Evolutionary conservation across 1,140 invertebrate species (phyloP).

Genomic region (Diuraphis noxia): DNA sequence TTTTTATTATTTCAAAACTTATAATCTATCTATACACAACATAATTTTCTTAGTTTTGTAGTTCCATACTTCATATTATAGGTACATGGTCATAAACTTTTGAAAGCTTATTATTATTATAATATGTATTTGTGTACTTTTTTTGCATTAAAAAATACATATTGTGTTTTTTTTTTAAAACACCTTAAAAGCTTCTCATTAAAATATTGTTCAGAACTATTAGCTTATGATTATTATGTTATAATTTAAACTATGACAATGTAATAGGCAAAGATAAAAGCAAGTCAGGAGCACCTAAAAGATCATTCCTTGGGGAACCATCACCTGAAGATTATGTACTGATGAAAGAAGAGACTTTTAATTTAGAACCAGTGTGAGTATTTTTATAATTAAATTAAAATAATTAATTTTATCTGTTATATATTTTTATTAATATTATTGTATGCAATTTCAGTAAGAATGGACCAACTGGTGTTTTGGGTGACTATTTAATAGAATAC

Average conservation of each 20-base stretch:
- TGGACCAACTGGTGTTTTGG: constrained; percentile 55
- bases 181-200: background rate
- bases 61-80: background rate
- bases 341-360: constrained; percentile 59
- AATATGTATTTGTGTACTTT: too few species aligned
- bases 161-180: background rate
- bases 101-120: background rate
- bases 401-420: background rate
- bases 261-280: constrained; percentile 32
- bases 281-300: background rate
- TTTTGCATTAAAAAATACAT: too few species aligned
- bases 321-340: constrained; percentile 59
- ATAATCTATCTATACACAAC: background rate
- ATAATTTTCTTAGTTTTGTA: background rate
- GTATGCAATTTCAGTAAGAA: constrained; percentile 41
- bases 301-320: constrained; percentile 57
- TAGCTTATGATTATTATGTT: background rate
- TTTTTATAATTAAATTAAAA: background rate
- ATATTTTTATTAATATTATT: background rate
- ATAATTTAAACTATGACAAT: background rate
- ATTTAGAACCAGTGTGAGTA: constrained; percentile 56
- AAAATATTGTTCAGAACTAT: background rate
- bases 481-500: constrained; percentile 57
- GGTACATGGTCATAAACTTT: background rate
- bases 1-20: background rate